Conservation (phyloP, 2,113 vertebrate species). For the Corythoichthys intestinalis region DNA sequence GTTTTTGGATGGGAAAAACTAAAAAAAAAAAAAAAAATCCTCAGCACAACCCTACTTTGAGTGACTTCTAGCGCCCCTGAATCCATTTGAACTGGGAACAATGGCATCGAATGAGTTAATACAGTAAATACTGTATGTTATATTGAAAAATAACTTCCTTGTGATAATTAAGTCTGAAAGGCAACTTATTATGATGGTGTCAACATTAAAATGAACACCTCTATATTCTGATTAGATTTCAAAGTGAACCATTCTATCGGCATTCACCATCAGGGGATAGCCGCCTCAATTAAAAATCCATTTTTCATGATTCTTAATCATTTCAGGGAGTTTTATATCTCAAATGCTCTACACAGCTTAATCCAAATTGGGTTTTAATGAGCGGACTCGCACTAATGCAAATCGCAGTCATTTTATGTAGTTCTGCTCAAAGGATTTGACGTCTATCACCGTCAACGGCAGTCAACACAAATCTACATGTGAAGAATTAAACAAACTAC, state of each 20-base stretch:
- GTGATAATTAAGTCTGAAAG: too few species aligned
- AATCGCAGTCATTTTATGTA: neutral
- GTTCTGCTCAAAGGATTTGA: neutral
- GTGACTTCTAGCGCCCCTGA: too few species aligned
- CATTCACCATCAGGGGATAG: constrained; percentile 6
- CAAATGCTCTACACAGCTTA: constrained; percentile 34
- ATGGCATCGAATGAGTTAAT: too few species aligned
- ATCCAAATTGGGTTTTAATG: constrained; percentile 43
- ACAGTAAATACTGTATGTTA: too few species aligned
- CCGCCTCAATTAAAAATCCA: constrained; percentile 45
- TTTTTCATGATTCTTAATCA: constrained; percentile 43
- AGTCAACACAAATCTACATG: too few species aligned
- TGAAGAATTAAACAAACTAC: neutral
- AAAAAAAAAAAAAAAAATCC: too few species aligned
- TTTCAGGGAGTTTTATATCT: constrained; percentile 39
- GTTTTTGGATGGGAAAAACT: too few species aligned
- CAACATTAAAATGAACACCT: neutral
- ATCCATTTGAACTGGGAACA: too few species aligned
- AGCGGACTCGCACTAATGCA: constrained; percentile 15
- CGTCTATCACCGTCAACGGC: too few species aligned
- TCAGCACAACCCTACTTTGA: too few species aligned
- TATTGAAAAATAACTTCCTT: too few species aligned
- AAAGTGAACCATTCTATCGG: constrained; percentile 20
- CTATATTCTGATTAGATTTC: constrained; percentile 7
- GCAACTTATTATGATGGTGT: neutral